These are phyloP conservation scores for Takifugu flavidus DNA, from an alignment of 2,113 vertebrate species.

Conservation along the genomic window DNA sequence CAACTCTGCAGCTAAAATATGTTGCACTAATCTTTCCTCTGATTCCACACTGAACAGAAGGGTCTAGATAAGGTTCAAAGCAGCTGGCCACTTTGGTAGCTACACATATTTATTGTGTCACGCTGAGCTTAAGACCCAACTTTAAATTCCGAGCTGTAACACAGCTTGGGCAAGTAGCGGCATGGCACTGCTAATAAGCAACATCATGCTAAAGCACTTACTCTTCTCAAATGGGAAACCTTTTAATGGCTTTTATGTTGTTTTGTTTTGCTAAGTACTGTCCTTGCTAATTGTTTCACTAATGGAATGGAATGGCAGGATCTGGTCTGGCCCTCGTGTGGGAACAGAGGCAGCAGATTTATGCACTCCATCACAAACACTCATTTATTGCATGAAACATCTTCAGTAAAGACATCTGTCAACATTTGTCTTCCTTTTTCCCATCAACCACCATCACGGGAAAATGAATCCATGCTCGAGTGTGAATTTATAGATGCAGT, in stretches of 20 bases:
- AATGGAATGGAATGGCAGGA: too few relatives aligned
- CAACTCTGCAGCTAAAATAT: conserved; percentile 20
- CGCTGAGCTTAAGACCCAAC: conserved; percentile 46
- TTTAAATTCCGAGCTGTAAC: conserved; percentile 41
- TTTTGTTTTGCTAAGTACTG: too few relatives aligned
- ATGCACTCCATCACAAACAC: too few relatives aligned
- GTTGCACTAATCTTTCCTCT: conserved; percentile 22
- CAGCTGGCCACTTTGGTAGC: conserved; percentile 19
- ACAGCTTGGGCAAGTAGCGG: conserved; percentile 25
- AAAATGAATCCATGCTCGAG: too few relatives aligned
- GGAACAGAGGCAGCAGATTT: too few relatives aligned
- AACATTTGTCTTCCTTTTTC: too few relatives aligned
- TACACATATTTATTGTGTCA: conserved; percentile 51
- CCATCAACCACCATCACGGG: too few relatives aligned
- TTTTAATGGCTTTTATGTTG: conserved; percentile 47
- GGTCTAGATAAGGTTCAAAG: conserved; percentile 52
- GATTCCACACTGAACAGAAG: conserved; percentile 20
- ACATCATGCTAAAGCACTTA: conserved; percentile 27
- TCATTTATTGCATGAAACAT: too few relatives aligned
- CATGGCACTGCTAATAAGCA: conserved; percentile 41
- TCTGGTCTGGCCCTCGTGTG: too few relatives aligned
- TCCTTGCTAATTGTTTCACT: too few relatives aligned
- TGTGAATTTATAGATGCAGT: too few relatives aligned
- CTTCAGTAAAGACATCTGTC: too few relatives aligned
- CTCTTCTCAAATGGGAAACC: conserved; percentile 36